A percentile compares a stretch with the other conserved stretches of the same genome.
phyloP scores from a whole-genome alignment of 2,113 vertebrate genomes.

The Cyanistes caeruleus region DNA sequence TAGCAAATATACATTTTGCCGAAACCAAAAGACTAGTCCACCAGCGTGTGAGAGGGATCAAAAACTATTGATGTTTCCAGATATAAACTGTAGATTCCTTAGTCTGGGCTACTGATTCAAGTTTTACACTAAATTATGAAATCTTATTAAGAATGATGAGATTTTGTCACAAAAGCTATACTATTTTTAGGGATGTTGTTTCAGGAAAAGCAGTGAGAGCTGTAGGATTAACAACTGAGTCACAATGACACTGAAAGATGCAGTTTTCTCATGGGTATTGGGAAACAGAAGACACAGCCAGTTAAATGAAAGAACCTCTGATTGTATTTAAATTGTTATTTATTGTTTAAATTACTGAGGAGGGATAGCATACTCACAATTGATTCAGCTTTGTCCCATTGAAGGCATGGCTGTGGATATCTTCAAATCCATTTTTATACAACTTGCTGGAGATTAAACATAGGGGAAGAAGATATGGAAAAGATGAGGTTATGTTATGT shows the following conservation, averaged over 20 bases:
- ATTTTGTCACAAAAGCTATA: neutral
- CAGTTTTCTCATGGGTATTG: neutral
- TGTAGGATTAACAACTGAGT: neutral
- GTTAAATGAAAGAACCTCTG: neutral
- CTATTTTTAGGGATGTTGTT: neutral
- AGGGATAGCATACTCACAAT: slow-evolving; percentile 79
- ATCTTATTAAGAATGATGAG: neutral
- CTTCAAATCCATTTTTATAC: slow-evolving; percentile 88
- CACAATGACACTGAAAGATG: neutral
- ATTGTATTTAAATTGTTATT: neutral
- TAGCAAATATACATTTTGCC: neutral
- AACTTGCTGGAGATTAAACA: slow-evolving; percentile 78
- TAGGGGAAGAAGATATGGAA: slow-evolving; percentile 21
- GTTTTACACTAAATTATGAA: neutral
- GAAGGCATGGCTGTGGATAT: slow-evolving; percentile 88
- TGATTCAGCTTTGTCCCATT: slow-evolving; percentile 88
- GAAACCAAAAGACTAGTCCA: neutral
- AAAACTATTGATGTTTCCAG: neutral
- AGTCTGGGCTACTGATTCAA: neutral
- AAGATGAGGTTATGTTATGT: neutral
- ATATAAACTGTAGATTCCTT: neutral
- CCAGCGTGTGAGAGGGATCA: rapidly evolving
- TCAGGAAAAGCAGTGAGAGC: neutral
- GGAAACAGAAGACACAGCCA: neutral
- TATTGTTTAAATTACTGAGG: neutral